Evolutionary conservation across 37 sponge, comb jelly and placozoan species (phyloP), one percentile per base, ranked within the genome.

Genomic region (Eunapius fragilis): DNA sequence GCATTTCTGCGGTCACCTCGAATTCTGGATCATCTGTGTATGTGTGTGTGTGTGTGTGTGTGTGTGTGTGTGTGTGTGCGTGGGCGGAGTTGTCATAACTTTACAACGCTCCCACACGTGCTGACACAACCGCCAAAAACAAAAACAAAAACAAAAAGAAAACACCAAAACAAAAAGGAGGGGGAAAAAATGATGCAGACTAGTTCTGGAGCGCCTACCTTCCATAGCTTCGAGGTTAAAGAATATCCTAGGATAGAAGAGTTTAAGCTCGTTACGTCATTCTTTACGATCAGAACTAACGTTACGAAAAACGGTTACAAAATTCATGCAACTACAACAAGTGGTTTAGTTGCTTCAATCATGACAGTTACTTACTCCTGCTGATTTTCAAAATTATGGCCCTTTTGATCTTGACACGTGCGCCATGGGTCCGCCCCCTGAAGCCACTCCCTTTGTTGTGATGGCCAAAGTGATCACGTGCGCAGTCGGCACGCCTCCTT

Each of bases 1-100:
- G 35, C 95, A 95, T 95, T 70, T 95, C 95, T 2, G 93, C 95
- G 22, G 95, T 88, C 48, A 91, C 91, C 32, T 88, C 95, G 86
- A 91, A 95, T 3, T 95, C 95, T 12, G 49, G 81, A 80, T 95
- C 95, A 12, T 71, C 87, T 80, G 34, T 72, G 73, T 81, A 70
- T 33, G 67, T 3, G n/a, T 58, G 58, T 58, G 58, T 58, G 58
- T 58, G 58, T 58, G 58, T 58, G 58, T 58, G 58, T 58, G 58
- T 58, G 58, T 58, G 58, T 58, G 58, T 58, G 58, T 58, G 58
- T 58, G 58, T 58, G 58, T 58, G 58, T 11, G 58, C 22, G 58
- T 58, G 58, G 14, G 58, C 6, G 41, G 41, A 41, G 3, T 41
- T 6, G 6, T 41, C 41, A 41, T 41, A 9, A 41, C 41, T 9